A percentile compares a stretch with the other conserved stretches of the same genome.
These are phyloP conservation scores for Drosophila rellima DNA, from an alignment of 2,888 invertebrate species.

Conservation along the genomic window DNA sequence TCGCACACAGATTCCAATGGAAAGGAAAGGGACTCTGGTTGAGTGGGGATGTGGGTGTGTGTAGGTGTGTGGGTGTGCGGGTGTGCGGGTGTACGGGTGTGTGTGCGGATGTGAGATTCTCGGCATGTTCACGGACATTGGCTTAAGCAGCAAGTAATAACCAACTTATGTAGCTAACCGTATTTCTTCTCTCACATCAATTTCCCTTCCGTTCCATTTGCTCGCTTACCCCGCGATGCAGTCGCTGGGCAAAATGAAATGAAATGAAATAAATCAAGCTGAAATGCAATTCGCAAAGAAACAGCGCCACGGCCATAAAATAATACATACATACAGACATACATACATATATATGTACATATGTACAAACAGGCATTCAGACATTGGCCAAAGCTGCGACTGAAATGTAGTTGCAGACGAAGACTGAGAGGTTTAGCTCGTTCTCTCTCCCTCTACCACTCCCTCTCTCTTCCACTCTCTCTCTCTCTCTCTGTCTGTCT, in stretches of 20 bases:
- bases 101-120: conserved; percentile 1
- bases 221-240: conserved; percentile 48
- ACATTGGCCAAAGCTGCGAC: conserved; percentile 5
- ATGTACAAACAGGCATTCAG: background rate
- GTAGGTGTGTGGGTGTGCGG: conserved; percentile 19
- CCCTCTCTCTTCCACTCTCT: background rate
- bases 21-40: conserved; percentile 11
- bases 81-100: conserved; percentile 11
- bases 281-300: conserved; percentile 79
- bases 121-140: conserved; percentile 46
- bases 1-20: conserved; percentile 50
- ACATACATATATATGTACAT: background rate
- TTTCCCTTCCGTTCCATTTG: conserved; percentile 27
- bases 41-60: conserved; percentile 15
- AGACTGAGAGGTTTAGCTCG: conserved; percentile 1
- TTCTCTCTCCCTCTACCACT: background rate
- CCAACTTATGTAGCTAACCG: conserved; percentile 80
- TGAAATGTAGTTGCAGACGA: conserved; percentile 1
- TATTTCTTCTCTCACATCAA: conserved; percentile 74
- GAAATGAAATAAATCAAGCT: conserved; percentile 80
- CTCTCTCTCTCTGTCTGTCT: too few relatives aligned
- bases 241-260: conserved; percentile 61
- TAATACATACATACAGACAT: conserved; percentile 54
- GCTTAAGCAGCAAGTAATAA: conserved; percentile 79
- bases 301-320: conserved; percentile 73